Evolutionary conservation across 2,888 invertebrate genomes (phyloP), one percentile per base, ranked within the genome.

Genomic region (Tridacna crocea): DNA sequence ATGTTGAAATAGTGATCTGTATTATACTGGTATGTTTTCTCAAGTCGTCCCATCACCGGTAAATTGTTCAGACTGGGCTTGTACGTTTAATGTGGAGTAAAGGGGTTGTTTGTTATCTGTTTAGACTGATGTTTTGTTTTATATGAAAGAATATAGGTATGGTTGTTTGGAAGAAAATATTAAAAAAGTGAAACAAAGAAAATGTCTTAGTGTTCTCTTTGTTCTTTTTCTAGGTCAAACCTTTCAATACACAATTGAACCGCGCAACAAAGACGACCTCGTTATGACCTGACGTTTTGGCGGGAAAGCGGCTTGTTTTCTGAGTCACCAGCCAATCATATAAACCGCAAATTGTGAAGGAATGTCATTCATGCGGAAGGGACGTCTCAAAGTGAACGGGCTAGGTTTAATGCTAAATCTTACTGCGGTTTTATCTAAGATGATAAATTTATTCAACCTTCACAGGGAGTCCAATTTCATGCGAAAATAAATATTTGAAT

Each of bases 281-380:
- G 36, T 27, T 70, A 22, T 82, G 79, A 83, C 84, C 81, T 87
- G 87, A 87, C 85, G 73, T 82, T 70, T 87, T 85, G 87, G 87
- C 84, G 87, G 87, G 87, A 85, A 84, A 83, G 65, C 47, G 75
- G 63, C 72, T 75, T 65, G 48, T 76, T 8, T 24, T 27, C 65
- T 86, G 86, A 86, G 75, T 86, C 86, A 86, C 65, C 36, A 80
- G 80, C 82, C 83, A 85, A 82, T 82, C 85, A 72, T 80, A 22
- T 75, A 74, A 36, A 68, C 79, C 51, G 72, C 63, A 80, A 72
- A 74, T 47, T 72, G 75, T 66, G 73, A 13, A 55, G 80, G 83
- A 80, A 86, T 86, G 77, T 76, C 81, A 81, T 85, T 83, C 79
- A 85, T 79, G 72, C 61, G 24, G 48, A 70, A 77, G 85, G 85